Evolutionary conservation across 2,888 invertebrate genomes (phyloP), one percentile per base, ranked within the genome.

Genomic region (Panopea generosa): DNA sequence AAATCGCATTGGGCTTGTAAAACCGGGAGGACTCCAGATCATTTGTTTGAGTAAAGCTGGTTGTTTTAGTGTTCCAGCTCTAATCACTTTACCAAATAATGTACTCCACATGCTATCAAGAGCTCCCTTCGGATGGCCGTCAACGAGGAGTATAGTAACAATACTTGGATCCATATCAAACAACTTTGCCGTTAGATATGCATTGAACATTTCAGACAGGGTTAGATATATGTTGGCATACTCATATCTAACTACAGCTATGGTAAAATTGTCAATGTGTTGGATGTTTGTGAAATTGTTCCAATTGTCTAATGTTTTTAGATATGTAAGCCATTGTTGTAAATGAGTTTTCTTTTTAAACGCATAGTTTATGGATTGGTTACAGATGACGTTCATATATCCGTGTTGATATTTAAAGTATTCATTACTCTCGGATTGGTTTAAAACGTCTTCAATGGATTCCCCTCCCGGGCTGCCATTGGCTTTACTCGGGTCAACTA

Each of bases 191-290:
- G 87, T 76, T 4, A 88, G 65, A 59, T 85, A 91, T 0, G 87
- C 86, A 68, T 89, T 89, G 77, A 86, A 91, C 55, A 84, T 84
- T 71, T 90, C 90, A 0, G 87, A 85, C 79, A 90, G 85, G 0
- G 89, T 87, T 57, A 89, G 87, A 66, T 90, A 91, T 3, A 90
- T 49, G 63, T 91, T 90, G 6, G 82, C 90, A 67, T 90, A 91
- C 55, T 91, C 91, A 61, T 87, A 88, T 16, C 91, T 73, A 43
- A 70, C 72, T 4, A 90, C 71, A n/a, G 88, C 87, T 22, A 90
- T 4, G 4, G 33, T 33, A 4, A 4, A 33, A 11, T 33, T 11
- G 33, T 4, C 11, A 11, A 33, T 11, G 72, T 1, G 86, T 88
- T 57, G 84, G 72, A 9, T 71, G 65, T 0, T 50, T 38, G 9